Evolutionary conservation across 2,888 invertebrate species (phyloP).

Genomic region (Chaetogeoica ovagalla): DNA sequence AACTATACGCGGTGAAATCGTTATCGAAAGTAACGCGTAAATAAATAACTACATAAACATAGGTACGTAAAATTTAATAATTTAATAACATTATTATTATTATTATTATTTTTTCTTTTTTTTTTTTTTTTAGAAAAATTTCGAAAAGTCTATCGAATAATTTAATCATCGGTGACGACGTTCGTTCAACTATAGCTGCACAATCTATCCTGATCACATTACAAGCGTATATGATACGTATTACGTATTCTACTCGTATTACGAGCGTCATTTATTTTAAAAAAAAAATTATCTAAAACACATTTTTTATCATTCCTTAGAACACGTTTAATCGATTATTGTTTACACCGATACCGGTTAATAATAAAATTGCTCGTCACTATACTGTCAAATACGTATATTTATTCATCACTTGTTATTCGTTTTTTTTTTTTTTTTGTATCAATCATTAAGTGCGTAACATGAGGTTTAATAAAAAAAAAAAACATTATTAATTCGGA

Average conservation of each 20-base stretch:
- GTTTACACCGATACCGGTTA: background rate
- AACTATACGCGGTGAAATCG: too few relatives aligned
- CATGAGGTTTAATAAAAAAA: background rate
- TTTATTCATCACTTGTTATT: slow-evolving; percentile 8
- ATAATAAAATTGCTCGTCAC: background rate
- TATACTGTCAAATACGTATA: background rate
- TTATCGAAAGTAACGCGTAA: too few relatives aligned
- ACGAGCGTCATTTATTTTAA: background rate
- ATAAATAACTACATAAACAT: too few relatives aligned
- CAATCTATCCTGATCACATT: background rate
- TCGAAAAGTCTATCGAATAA: background rate
- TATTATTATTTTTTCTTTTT: too few relatives aligned
- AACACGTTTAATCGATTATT: background rate
- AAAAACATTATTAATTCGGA: background rate
- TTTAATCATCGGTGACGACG: background rate
- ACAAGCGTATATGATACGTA: background rate
- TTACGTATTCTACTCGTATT: too few relatives aligned
- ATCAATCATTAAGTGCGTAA: background rate
- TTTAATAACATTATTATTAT: too few relatives aligned
- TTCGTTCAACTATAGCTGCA: slow-evolving; percentile 3
- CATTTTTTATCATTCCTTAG: background rate
- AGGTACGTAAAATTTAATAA: too few relatives aligned
- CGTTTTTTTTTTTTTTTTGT: too few relatives aligned
- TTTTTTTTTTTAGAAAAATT: slow-evolving; percentile 23
- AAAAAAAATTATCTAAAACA: background rate